Evolutionary conservation across 2,113 vertebrate species (phyloP), one percentile per base, ranked within the genome.

Genomic region (Mungos mungo): DNA sequence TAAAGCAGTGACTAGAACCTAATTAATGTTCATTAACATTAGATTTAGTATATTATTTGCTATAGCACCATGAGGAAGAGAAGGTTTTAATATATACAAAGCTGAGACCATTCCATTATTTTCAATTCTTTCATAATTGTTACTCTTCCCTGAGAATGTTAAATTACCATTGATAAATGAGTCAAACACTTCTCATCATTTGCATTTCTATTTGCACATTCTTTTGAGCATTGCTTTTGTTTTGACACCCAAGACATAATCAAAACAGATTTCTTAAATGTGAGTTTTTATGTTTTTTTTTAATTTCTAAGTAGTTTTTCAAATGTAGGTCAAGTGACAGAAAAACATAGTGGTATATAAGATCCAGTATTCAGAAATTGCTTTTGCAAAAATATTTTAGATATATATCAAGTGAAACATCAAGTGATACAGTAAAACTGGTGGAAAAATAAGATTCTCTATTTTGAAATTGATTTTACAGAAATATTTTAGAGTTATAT

Each of bases 401-500:
- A 23, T 35, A 23, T 76, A 23, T 50, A 83, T 80, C 41, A 74
- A 92, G 23, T 90, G 74, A 87, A 79, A 86, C 19, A 60, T 29
- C 27, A 91, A 96, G 21, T 82, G 35, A 84, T 14, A 71, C 3
- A 94, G 86, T 63, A 57, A 87, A 85, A 50, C 29, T n/a, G 74
- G 23, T 50, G 8, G 13, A 6, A 84, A 92, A 94, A 93, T 60
- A 72, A 77, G 18, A 95, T 65, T 3, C 66, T 91, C 41, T 79
- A 69, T 74, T 88, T n/a, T 79, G 18, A 93, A 95, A 91, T 38
- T 79, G 66, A 88, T 88, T 95, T 96, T 95, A n/a, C 52, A 81
- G 80, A 91, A 86, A 88, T 54, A 94, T 85, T 92, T 92, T 66
- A 84, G 18, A 9, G 11, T 47, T 47, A 38, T 68, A 71, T 79